Conservation (phyloP, 1,140 invertebrate genomes). For the Leptopilina boulardi region DNA sequence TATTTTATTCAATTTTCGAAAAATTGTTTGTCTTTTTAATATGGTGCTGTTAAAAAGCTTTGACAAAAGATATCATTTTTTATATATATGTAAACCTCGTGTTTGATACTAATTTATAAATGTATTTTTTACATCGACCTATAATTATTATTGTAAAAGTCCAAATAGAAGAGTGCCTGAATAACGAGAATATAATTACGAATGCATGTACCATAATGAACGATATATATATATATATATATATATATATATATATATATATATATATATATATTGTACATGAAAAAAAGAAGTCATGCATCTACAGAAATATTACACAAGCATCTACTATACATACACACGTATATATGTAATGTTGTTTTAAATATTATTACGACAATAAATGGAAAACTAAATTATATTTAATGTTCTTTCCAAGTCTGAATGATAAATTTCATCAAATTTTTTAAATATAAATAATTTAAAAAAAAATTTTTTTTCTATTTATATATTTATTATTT, state of each 20-base stretch:
- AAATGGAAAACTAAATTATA: conserved; percentile 46
- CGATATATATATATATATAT: too few relatives aligned
- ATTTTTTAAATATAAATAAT: background rate
- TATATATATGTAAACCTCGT: background rate
- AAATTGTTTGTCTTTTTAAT: background rate
- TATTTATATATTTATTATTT: too few relatives aligned
- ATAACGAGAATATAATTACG: conserved; percentile 25
- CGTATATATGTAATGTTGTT: conserved; percentile 55
- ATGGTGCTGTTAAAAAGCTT: too few relatives aligned
- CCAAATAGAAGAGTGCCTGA: conserved; percentile 20
- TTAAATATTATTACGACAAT: conserved; percentile 58
- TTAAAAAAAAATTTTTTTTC: too few relatives aligned
- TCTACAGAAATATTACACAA: conserved; percentile 39
- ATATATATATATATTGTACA: conserved; percentile 41
- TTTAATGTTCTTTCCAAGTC: conserved; percentile 15
- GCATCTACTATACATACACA: background rate
- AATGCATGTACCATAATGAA: conserved; percentile 41
- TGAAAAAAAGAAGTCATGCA: conserved; percentile 42
- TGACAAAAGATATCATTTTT: background rate
- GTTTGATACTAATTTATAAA: background rate
- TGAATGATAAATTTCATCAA: background rate
- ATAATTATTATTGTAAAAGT: conserved; percentile 19
- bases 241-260: too few relatives aligned
- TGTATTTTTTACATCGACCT: conserved; percentile 40
- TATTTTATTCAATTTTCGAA: too few relatives aligned